Percentiles rank a stretch among this genome's conserved stretches.
These are phyloP conservation scores for Acyrthosiphon pisum DNA, from an alignment of 1,140 invertebrate species.

Conservation along the genomic window DNA sequence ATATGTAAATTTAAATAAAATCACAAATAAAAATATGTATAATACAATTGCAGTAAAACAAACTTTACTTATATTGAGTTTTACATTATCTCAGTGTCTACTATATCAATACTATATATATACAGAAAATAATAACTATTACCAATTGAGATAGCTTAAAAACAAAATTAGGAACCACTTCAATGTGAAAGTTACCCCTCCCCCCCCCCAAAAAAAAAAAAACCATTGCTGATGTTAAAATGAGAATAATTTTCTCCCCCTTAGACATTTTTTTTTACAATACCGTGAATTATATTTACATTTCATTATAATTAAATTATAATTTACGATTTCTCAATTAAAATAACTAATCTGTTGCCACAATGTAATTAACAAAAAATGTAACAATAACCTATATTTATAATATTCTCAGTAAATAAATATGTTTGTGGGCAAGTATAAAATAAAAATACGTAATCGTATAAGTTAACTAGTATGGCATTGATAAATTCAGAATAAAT, in stretches of 20 bases:
- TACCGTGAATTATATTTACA: too few relatives aligned
- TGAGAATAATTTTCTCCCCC: too few relatives aligned
- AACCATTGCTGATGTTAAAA: too few relatives aligned
- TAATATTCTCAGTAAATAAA: neutral
- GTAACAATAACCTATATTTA: too few relatives aligned
- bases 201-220: neutral
- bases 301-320: too few relatives aligned
- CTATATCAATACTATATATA: neutral
- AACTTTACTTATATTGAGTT: neutral
- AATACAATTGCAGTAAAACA: neutral
- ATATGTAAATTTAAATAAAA: too few relatives aligned
- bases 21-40: neutral
- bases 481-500: neutral
- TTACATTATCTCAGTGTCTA: neutral
- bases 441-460: neutral
- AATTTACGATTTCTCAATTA: too few relatives aligned
- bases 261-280: too few relatives aligned
- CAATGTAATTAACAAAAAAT: too few relatives aligned
- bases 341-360: too few relatives aligned
- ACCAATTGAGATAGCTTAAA: neutral
- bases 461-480: neutral
- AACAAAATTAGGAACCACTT: neutral
- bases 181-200: neutral
- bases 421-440: neutral
- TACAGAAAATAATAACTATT: neutral